Base-by-base conservation (phyloP, 2,797 vertebrate genomes). In the Antrozous pallidus region DNA sequence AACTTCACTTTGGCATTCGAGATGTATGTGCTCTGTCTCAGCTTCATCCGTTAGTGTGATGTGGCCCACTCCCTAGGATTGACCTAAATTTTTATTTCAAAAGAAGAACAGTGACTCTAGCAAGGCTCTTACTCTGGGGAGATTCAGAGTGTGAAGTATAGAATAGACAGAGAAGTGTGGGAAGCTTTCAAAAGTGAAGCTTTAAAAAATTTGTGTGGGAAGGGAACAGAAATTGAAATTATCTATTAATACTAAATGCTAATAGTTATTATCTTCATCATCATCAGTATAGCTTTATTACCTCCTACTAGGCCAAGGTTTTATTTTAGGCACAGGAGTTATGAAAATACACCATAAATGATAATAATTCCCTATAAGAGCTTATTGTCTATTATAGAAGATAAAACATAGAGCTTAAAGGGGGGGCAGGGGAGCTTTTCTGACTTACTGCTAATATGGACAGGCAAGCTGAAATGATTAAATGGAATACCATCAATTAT, bases 111-210 rank as follows among this genome's bases (percentile, higher is more conserved):
- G 42, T 45, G 33, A 45, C 38, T 89, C 33, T 91, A 54, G 70
- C n/a, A 58, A 9, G 61, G 17, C 61, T 88, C 77, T 89, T 28
- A 75, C 51, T 78, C 84, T 28, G n/a, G 58, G 73, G 54, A 83
- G 33, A 18, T 28, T 92, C 40, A 45, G 54, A 77, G 26, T 63
- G 38, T 65, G 51, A 40, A 70, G 36, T 22, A n/a, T 1, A 56
- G 63, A 94, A 54, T 81, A 45, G 42, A 63, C 42, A 94, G 61
- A 74, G 7, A 80, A 85, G 67, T 36, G 78, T 88, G 74, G 81
- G 92, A 83, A 85, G 49, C 17, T 94, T 73, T 88, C 85, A 84
- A 85, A 94, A n/a, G 2, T 88, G 33, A 96, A 85, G 56, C 51
- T 63, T 83, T 71, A 73, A 93, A 92, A 90, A 75, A 73, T n/a